A percentile compares a stretch with the other conserved stretches of the same genome.
Evolutionary conservation across 2,797 vertebrate species (phyloP).

Genomic region (Alfaro cultratus): DNA sequence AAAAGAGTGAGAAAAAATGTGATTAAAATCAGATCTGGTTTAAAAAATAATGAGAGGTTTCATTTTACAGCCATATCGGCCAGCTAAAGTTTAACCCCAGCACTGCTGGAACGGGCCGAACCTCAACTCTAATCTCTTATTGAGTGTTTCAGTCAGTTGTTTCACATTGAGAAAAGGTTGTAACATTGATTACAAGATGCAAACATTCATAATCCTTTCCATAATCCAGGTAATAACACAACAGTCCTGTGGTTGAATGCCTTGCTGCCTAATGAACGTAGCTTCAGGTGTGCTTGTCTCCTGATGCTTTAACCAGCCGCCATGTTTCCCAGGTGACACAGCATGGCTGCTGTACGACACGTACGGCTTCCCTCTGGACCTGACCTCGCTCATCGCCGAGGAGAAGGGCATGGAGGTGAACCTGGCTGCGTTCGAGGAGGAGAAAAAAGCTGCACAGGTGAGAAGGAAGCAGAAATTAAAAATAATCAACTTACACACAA

Average conservation of each 20-base stretch:
- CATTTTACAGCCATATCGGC: too few relatives aligned
- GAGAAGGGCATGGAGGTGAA: slow-evolving; percentile 94
- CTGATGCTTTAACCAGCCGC: not conserved
- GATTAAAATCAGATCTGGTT: too few relatives aligned
- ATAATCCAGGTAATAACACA: too few relatives aligned
- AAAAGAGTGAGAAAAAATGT: too few relatives aligned
- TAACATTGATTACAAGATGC: not conserved
- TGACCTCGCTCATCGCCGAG: slow-evolving; percentile 95
- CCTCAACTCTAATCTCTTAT: too few relatives aligned
- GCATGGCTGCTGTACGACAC: slow-evolving; percentile 98
- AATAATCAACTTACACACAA: too few relatives aligned
- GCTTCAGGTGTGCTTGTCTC: not conserved
- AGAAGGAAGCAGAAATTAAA: not conserved
- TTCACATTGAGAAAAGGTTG: not conserved
- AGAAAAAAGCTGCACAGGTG: slow-evolving; percentile 95
- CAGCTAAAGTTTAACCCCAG: too few relatives aligned
- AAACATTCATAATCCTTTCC: too few relatives aligned
- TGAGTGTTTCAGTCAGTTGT: not conserved
- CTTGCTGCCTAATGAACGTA: not conserved
- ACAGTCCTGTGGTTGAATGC: not conserved
- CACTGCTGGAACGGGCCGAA: too few relatives aligned
- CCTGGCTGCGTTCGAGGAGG: slow-evolving; percentile 92
- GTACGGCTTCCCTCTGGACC: slow-evolving; percentile 95
- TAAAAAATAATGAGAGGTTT: too few relatives aligned
- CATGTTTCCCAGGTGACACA: slow-evolving; percentile 86